Evolutionary conservation across 2,888 invertebrate genomes (phyloP).

Genomic region (Pogonocherus hispidulus): DNA sequence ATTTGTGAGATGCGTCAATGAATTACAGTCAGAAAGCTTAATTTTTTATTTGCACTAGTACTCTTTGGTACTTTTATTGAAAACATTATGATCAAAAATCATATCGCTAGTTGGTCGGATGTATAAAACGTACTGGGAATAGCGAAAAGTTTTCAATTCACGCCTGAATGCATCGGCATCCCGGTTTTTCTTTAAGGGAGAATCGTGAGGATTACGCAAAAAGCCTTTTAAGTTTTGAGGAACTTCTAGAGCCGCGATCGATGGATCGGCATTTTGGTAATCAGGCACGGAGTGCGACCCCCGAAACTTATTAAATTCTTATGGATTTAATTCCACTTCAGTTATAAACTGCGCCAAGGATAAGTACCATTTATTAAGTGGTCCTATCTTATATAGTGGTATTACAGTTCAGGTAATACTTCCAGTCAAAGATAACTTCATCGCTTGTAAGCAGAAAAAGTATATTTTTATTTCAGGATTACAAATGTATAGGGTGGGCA

Average conservation of each 20-base stretch:
- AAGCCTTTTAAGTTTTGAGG: slow-evolving; percentile 33
- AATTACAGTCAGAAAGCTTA: too few species aligned
- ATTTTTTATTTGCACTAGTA: too few species aligned
- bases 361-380: slow-evolving; percentile 22
- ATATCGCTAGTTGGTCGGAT: too few species aligned
- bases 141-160: slow-evolving; percentile 18
- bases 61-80: too few species aligned
- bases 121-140: too few species aligned
- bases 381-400: slow-evolving; percentile 1
- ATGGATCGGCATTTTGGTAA: slow-evolving; percentile 35
- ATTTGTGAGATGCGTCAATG: too few species aligned
- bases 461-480: too few species aligned
- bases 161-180: slow-evolving; percentile 2
- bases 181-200: slow-evolving; percentile 17
- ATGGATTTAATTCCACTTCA: slow-evolving; percentile 29
- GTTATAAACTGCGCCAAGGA: slow-evolving; percentile 9
- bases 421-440: too few species aligned
- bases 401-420: neutral
- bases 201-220: slow-evolving; percentile 30
- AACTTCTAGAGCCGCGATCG: slow-evolving; percentile 26
- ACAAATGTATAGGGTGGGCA: too few species aligned
- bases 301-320: slow-evolving; percentile 30
- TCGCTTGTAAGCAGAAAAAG: too few species aligned
- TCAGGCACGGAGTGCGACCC: slow-evolving; percentile 18
- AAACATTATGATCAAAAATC: too few species aligned